phyloP scores from a whole-genome alignment of 23 tunicate genomes.

The Trididemnum clinides region DNA sequence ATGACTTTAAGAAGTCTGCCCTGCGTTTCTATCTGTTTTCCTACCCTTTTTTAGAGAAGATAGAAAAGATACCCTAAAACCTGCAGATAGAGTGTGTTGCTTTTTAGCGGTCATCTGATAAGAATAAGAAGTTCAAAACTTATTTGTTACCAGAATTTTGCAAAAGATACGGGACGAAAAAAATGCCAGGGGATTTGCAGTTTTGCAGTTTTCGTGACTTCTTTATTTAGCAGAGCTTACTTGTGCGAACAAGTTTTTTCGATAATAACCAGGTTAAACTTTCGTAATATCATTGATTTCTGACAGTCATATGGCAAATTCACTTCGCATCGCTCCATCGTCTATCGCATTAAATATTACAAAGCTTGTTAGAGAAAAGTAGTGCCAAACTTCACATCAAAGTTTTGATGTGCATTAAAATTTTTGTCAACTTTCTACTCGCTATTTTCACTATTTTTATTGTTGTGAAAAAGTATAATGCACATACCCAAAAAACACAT shows the following conservation, averaged over 20 bases:
- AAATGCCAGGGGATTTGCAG: conserved; percentile 42
- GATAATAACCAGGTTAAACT: conserved; percentile 42
- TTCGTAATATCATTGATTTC: conserved; percentile 40
- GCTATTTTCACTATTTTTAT: too few species aligned
- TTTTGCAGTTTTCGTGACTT: conserved; percentile 44
- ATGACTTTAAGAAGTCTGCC: conserved; percentile 56
- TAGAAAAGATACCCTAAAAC: conserved; percentile 56
- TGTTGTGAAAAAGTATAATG: not conserved
- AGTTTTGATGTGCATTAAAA: not conserved
- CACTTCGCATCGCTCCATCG: conserved; percentile 10
- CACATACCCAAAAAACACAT: not conserved
- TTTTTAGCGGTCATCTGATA: conserved; percentile 40
- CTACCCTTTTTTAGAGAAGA: conserved; percentile 57
- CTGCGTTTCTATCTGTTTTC: conserved; percentile 53
- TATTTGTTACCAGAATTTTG: conserved; percentile 44
- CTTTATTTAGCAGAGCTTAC: conserved; percentile 51
- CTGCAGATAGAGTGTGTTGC: conserved; percentile 45
- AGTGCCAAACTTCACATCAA: too few species aligned
- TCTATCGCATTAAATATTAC: not conserved
- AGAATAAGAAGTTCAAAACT: conserved; percentile 37
- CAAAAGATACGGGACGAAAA: conserved; percentile 31
- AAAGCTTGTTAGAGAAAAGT: too few species aligned
- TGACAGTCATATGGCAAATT: conserved; percentile 16
- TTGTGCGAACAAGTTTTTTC: conserved; percentile 69
- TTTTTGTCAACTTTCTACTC: conserved; percentile 2